Evolutionary conservation across 1,140 invertebrate genomes (phyloP).

Genomic region (Rhynchophorus ferrugineus): DNA sequence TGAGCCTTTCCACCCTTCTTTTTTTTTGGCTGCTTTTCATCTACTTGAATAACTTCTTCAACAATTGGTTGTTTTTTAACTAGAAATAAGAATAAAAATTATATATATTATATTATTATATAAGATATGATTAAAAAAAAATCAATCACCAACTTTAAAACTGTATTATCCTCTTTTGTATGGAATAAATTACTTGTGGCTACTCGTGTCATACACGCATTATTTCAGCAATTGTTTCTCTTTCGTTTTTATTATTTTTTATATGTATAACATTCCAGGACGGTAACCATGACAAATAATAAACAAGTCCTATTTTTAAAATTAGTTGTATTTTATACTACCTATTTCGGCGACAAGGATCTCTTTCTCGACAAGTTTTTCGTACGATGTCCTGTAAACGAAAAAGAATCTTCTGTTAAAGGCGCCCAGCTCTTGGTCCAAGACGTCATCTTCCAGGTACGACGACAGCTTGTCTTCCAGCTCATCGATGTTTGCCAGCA

Average conservation of each 20-base stretch:
- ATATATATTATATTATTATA: too few species aligned
- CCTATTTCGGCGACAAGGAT: constrained; percentile 42
- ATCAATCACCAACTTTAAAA: too few species aligned
- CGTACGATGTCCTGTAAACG: constrained; percentile 42
- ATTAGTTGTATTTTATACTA: too few species aligned
- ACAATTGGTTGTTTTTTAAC: constrained; percentile 15
- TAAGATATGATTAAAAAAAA: too few species aligned
- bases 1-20: constrained; percentile 24
- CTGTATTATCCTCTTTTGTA: too few species aligned
- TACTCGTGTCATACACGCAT: too few species aligned
- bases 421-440: constrained; percentile 25
- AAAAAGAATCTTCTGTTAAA: constrained; percentile 39
- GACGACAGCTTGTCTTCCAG: constrained; percentile 38
- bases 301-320: too few species aligned
- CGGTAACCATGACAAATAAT: too few species aligned
- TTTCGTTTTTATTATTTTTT: too few species aligned
- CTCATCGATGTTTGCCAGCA: constrained; percentile 40
- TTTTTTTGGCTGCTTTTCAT: constrained; percentile 21
- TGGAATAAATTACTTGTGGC: too few species aligned
- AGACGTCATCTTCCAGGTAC: constrained; percentile 40
- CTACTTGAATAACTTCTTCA: constrained; percentile 10
- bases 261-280: too few species aligned
- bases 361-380: constrained; percentile 43
- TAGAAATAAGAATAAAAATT: constrained; percentile 13
- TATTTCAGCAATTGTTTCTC: too few species aligned